These are phyloP conservation scores for Orius insidiosus DNA, from an alignment of 1,140 invertebrate species.

Conservation along the genomic window DNA sequence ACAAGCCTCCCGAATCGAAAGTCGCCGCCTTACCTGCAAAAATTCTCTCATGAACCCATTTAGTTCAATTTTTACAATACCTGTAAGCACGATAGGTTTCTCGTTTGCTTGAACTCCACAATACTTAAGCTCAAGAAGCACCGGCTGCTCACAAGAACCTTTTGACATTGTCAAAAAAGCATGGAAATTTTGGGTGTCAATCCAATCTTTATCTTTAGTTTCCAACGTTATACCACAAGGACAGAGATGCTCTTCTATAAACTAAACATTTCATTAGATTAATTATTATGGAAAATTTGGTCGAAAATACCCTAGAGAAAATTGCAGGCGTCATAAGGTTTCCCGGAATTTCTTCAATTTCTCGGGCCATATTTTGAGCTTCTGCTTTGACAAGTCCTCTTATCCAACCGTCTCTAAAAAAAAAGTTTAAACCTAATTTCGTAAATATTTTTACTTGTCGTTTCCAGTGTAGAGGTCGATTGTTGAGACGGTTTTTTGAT, in stretches of 20 bases:
- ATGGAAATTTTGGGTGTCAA: conserved; percentile 31
- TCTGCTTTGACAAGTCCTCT: conserved; percentile 52
- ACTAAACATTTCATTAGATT: conserved; percentile 11
- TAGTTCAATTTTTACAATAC: conserved; percentile 12
- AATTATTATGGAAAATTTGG: too few species aligned
- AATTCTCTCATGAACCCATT: too few species aligned
- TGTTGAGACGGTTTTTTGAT: conserved; percentile 22
- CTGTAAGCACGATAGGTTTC: conserved; percentile 24
- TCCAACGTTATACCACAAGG: conserved; percentile 20
- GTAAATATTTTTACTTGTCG: conserved; percentile 33
- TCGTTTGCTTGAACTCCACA: conserved; percentile 18
- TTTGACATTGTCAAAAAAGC: conserved; percentile 29
- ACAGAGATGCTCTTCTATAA: conserved; percentile 17
- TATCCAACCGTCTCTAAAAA: conserved; percentile 34
- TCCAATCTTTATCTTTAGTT: conserved; percentile 31
- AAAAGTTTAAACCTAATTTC: conserved; percentile 15
- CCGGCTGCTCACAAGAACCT: conserved; percentile 33
- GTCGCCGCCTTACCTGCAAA: conserved; percentile 58
- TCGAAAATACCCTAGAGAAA: conserved; percentile 28
- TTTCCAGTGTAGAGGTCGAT: conserved; percentile 24
- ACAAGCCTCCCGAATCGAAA: conserved; percentile 76
- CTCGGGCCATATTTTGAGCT: conserved; percentile 68
- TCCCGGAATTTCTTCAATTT: conserved; percentile 61
- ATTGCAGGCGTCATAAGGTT: conserved; percentile 68
- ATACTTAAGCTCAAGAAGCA: conserved; percentile 32